These are phyloP conservation scores for Dendrocopos noguchii DNA, from an alignment of 2,113 vertebrate genomes.

Conservation along the genomic window DNA sequence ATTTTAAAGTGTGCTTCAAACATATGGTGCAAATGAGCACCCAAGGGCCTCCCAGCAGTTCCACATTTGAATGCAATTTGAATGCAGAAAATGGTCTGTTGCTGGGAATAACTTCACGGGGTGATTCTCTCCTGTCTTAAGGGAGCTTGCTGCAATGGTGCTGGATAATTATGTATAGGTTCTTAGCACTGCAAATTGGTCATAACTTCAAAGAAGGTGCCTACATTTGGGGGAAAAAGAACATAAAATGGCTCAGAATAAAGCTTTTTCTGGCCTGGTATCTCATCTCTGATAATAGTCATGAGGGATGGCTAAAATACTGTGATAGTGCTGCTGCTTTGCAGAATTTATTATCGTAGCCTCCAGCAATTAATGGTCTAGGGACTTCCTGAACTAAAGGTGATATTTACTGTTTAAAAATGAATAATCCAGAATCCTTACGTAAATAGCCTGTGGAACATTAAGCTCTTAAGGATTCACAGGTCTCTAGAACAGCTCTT, in stretches of 20 bases:
- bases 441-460: neutral
- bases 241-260: neutral
- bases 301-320: neutral
- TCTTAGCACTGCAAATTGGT: neutral
- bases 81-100: neutral
- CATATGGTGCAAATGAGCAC: neutral
- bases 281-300: conserved; percentile 25
- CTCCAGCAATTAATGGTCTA: conserved; percentile 48
- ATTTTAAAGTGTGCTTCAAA: neutral
- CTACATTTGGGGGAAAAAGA: neutral
- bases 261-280: neutral
- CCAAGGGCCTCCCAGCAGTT: neutral
- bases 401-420: conserved; percentile 32
- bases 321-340: conserved; percentile 29
- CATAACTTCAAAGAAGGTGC: neutral
- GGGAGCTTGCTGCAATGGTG: neutral
- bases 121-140: neutral
- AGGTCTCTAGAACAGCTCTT: neutral
- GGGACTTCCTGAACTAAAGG: conserved; percentile 42
- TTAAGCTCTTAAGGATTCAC: neutral
- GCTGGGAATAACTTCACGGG: neutral
- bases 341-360: conserved; percentile 49
- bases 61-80: neutral
- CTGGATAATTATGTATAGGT: neutral
- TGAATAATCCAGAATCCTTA: conserved; percentile 1